These are phyloP conservation scores for Spilogale gracilis DNA, from an alignment of 2,113 vertebrate genomes.

Conservation along the genomic window DNA sequence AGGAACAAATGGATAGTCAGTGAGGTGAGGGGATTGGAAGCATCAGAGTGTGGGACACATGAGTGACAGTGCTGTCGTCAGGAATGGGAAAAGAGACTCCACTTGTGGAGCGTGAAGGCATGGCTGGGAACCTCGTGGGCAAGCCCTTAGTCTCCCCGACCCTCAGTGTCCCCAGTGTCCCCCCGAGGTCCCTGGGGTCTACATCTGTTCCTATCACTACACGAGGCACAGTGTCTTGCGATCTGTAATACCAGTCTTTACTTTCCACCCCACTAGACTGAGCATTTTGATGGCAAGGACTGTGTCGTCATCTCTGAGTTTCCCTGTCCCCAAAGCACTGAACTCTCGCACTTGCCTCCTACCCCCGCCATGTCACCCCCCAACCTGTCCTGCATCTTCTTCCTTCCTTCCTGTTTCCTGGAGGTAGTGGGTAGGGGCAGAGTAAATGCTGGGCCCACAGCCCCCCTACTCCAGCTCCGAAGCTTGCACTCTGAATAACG, in stretches of 20 bases:
- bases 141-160: accelerated
- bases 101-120: neutral
- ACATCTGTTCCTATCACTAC: accelerated
- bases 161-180: accelerated
- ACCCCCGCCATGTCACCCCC: neutral
- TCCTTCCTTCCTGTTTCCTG: neutral
- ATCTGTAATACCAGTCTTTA: accelerated
- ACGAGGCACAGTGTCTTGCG: accelerated
- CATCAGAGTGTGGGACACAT: neutral
- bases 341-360: neutral
- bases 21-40: neutral
- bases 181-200: neutral
- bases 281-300: neutral
- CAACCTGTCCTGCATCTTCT: neutral
- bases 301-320: neutral
- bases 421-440: no score
- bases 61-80: accelerated
- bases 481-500: accelerated
- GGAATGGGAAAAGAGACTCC: no score
- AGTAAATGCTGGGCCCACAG: accelerated
- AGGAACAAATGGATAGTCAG: neutral
- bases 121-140: neutral
- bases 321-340: neutral
- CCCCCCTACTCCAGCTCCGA: neutral
- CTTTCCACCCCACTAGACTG: no score